Evolutionary conservation across 2,113 vertebrate genomes (phyloP).

Genomic region (Kobus ellipsiprymnus): DNA sequence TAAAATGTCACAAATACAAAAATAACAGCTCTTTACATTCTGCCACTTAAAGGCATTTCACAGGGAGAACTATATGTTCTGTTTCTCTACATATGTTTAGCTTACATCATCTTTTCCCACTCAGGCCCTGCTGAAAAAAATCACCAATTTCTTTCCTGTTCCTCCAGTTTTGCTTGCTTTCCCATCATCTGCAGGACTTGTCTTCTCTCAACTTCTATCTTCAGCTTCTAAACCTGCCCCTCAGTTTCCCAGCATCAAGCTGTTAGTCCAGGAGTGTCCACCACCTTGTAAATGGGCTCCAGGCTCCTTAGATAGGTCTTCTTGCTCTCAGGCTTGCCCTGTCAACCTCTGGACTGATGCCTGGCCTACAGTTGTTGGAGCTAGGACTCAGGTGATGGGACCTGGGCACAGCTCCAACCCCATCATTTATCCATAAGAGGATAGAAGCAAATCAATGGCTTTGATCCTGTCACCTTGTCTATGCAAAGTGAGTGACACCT

Average conservation of each 20-base stretch:
- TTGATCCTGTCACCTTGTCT: background rate
- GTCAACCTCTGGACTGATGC: background rate
- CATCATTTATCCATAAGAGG: background rate
- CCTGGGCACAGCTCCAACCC: background rate
- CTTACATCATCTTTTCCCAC: background rate
- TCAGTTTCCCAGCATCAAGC: background rate
- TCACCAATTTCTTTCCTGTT: background rate
- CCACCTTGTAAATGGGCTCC: background rate
- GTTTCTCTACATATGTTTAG: background rate
- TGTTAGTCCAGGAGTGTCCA: background rate
- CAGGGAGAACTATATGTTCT: slow-evolving; percentile 3
- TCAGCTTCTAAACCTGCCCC: background rate
- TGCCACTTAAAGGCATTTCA: slow-evolving; percentile 33
- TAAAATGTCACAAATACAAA: slow-evolving; percentile 67
- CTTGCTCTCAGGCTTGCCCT: background rate
- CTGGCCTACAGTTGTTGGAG: background rate
- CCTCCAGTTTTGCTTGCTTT: background rate
- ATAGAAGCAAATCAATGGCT: background rate
- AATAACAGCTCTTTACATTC: slow-evolving; percentile 65
- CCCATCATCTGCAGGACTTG: background rate
- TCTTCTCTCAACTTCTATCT: background rate
- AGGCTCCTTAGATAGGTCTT: background rate
- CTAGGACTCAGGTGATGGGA: background rate
- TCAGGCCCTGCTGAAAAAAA: background rate
- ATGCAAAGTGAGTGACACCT: background rate